These are phyloP conservation scores for Microtus ochrogaster DNA, from an alignment of 2,113 vertebrate species.

Conservation along the genomic window DNA sequence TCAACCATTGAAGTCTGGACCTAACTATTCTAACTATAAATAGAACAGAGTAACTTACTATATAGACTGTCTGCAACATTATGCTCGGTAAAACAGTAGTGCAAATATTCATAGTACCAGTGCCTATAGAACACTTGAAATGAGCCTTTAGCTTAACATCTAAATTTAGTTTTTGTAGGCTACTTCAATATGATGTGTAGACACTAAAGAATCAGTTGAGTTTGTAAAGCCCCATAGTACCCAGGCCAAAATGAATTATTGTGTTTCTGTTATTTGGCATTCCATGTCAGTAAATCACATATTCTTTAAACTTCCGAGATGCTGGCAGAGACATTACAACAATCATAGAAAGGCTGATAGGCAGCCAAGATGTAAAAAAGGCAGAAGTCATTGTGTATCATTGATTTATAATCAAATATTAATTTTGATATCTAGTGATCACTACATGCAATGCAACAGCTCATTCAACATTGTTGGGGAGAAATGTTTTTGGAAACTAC, in stretches of 20 bases:
- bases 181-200: background rate
- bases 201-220: background rate
- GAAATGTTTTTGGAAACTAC: background rate
- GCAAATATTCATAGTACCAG: background rate
- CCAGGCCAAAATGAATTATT: background rate
- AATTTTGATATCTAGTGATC: background rate
- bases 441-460: background rate
- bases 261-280: background rate
- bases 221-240: background rate
- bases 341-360: background rate
- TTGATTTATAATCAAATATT: background rate
- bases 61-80: background rate
- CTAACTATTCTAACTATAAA: background rate
- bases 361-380: background rate
- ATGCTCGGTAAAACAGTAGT: fast-evolving
- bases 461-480: background rate
- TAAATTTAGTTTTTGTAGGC: background rate
- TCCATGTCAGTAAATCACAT: background rate
- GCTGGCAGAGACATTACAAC: background rate
- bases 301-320: background rate
- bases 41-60: background rate
- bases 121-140: background rate
- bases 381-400: background rate
- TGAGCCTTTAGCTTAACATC: background rate
- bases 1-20: background rate